A percentile compares a stretch with the other conserved stretches of the same genome.
phyloP scores from a whole-genome alignment of 2,797 vertebrate genomes.

The Premnoplex brunnescens region DNA sequence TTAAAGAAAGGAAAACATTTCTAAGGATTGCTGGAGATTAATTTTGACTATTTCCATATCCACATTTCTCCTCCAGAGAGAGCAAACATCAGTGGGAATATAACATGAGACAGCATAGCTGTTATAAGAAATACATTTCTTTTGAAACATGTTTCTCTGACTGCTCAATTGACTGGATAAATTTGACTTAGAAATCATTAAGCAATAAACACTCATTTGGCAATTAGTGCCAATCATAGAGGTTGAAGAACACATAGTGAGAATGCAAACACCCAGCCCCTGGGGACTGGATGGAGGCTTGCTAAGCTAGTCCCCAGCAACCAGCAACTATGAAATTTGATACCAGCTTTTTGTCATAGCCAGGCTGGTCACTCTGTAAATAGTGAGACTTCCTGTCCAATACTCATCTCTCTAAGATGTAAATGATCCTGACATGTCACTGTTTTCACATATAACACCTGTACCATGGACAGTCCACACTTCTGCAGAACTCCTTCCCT shows the following conservation, averaged over 20 bases:
- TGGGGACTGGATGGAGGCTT: not conserved
- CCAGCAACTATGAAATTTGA: not conserved
- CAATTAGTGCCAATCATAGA: not conserved
- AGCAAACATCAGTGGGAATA: not conserved
- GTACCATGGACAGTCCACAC: fast-evolving
- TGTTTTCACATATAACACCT: not conserved
- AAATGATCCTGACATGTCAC: fast-evolving
- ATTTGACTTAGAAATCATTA: not conserved
- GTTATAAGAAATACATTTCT: not conserved
- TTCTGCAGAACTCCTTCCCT: not conserved
- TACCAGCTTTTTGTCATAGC: not conserved
- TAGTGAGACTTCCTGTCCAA: not conserved
- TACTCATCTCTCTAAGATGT: not conserved
- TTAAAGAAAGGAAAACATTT: constrained; percentile 10
- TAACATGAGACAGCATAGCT: not conserved
- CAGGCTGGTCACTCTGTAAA: not conserved
- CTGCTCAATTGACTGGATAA: not conserved
- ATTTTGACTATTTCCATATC: not conserved
- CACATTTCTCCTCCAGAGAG: not conserved
- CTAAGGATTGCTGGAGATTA: not conserved
- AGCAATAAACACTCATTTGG: not conserved
- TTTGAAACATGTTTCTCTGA: not conserved
- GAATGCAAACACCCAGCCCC: not conserved
- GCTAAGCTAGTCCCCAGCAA: not conserved
- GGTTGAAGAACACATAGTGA: not conserved